These are phyloP conservation scores for Ricordea florida DNA, from an alignment of 92 coral and sea anemone genomes.

Conservation along the genomic window DNA sequence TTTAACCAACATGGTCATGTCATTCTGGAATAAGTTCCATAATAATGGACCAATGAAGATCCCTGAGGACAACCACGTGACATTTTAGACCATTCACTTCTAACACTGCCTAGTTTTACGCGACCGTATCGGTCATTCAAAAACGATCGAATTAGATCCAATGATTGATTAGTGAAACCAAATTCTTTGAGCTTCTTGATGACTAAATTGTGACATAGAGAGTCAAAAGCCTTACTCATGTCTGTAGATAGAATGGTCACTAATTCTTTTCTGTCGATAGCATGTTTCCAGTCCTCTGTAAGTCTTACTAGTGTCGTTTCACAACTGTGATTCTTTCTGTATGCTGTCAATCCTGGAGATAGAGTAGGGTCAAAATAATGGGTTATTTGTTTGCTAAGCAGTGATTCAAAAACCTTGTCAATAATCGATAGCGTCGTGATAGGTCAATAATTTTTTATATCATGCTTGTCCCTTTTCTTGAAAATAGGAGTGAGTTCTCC, in stretches of 20 bases:
- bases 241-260: conserved; percentile 16
- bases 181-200: conserved; percentile 10
- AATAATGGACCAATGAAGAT: neutral
- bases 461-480: neutral
- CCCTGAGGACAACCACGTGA: conserved; percentile 29
- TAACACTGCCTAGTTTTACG: neutral
- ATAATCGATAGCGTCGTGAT: neutral
- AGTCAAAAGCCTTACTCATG: neutral
- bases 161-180: neutral
- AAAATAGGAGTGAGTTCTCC: neutral
- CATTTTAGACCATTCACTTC: conserved; percentile 11
- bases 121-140: neutral
- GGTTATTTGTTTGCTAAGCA: conserved; percentile 2
- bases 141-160: too few relatives aligned
- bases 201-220: neutral
- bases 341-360: conserved; percentile 6
- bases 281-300: conserved; percentile 10
- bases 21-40: neutral
- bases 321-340: conserved; percentile 12
- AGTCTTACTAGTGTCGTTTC: conserved; percentile 8
- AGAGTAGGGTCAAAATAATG: neutral
- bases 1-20: neutral
- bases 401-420: conserved; percentile 2
- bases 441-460: conserved; percentile 10
- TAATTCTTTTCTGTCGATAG: conserved; percentile 10